phyloP scores from a whole-genome alignment of 2,797 vertebrate species.

The Apogon talboti region DNA sequence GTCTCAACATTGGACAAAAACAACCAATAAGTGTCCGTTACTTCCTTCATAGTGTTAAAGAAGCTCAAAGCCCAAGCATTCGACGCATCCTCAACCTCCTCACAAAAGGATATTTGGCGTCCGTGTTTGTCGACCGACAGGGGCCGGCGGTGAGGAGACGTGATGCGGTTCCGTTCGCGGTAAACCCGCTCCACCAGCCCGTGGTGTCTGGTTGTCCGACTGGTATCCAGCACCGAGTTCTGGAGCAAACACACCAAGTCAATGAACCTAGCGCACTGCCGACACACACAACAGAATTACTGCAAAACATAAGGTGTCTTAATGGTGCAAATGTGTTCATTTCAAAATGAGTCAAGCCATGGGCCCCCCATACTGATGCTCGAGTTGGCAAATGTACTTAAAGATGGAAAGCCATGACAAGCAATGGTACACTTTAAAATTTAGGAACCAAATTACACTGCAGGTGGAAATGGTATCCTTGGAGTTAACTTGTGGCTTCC shows the following conservation, averaged over 20 bases:
- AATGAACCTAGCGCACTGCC: conserved; percentile 50
- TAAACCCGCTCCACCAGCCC: conserved; percentile 97
- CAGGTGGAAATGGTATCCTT: conserved; percentile 46
- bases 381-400: conserved; percentile 81
- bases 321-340: conserved; percentile 78
- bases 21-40: no score
- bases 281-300: conserved; percentile 23
- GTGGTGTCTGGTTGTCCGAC: conserved; percentile 94
- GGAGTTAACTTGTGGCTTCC: conserved; percentile 39
- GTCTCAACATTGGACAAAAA: no score
- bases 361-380: conserved; percentile 77
- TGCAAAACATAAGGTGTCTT: conserved; percentile 35
- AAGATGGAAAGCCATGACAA: conserved; percentile 87
- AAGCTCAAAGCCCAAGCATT: not conserved
- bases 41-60: not conserved
- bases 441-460: conserved; percentile 67
- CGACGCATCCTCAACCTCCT: not conserved
- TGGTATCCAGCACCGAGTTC: conserved; percentile 96
- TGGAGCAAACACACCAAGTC: conserved; percentile 86
- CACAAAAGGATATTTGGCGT: conserved; percentile 96
- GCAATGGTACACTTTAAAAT: conserved; percentile 78
- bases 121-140: conserved; percentile 97
- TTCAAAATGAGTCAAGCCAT: conserved; percentile 81
- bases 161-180: conserved; percentile 94
- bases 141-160: conserved; percentile 94